phyloP scores from a whole-genome alignment of 2,797 vertebrate species.

The Sebastes matsubarae region DNA sequence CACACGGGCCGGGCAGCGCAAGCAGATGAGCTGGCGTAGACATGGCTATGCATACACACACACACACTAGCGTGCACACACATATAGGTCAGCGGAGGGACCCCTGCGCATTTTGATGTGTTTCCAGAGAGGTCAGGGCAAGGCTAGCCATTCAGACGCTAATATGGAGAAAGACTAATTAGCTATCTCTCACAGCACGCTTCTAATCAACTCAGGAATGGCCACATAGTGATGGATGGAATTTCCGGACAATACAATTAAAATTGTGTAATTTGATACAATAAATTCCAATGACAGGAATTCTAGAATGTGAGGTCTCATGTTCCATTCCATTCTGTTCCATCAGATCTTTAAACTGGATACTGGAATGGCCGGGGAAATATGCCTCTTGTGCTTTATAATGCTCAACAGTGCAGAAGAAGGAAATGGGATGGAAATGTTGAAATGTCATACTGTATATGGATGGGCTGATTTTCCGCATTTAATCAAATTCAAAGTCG shows the following conservation, averaged over 20 bases:
- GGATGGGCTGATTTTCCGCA: conserved; percentile 65
- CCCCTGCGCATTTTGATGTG: conserved; percentile 49
- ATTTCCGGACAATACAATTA: conserved; percentile 33
- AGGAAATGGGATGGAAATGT: conserved; percentile 72
- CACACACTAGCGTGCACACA: not conserved
- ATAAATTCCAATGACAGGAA: conserved; percentile 27
- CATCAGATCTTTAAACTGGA: conserved; percentile 26
- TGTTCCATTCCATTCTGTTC: conserved; percentile 13
- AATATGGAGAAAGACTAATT: conserved; percentile 53
- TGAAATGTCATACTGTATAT: conserved; percentile 73
- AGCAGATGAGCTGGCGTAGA: conserved; percentile 36
- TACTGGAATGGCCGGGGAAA: conserved; percentile 28
- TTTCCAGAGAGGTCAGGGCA: conserved; percentile 44
- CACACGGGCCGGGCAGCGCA: not conserved
- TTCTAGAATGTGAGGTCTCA: not conserved
- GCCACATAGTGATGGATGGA: conserved; percentile 19
- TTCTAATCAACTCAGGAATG: conserved; percentile 38
- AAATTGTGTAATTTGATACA: conserved; percentile 28
- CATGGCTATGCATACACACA: not conserved
- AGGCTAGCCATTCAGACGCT: conserved; percentile 40
- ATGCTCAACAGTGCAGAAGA: conserved; percentile 55
- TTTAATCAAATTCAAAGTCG: conserved; percentile 68
- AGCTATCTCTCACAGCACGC: conserved; percentile 24
- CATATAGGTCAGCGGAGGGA: conserved; percentile 26
- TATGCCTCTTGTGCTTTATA: conserved; percentile 21